A percentile compares a stretch with the other conserved stretches of the same genome.
Conservation (phyloP, 1,140 invertebrate species). For the Ceratina japonica region DNA sequence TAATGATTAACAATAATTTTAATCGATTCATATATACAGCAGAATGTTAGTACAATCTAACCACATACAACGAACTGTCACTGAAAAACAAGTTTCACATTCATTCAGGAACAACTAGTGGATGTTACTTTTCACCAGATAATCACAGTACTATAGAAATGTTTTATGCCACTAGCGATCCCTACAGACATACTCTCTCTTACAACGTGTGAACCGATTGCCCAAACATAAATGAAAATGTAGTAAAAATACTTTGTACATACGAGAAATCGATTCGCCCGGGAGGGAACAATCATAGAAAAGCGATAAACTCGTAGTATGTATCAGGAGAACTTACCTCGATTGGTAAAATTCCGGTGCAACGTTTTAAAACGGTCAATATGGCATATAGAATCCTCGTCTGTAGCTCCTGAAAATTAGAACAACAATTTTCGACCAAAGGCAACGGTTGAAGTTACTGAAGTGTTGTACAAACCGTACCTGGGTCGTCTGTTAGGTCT, state of each 20-base stretch:
- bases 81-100: slow-evolving; percentile 29
- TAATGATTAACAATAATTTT: slow-evolving; percentile 22
- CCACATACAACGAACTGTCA: slow-evolving; percentile 19
- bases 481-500: slow-evolving; percentile 86
- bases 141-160: too few species aligned
- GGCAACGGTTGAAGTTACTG: slow-evolving; percentile 8
- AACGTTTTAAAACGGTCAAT: slow-evolving; percentile 75
- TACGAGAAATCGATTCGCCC: background rate
- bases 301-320: slow-evolving; percentile 7
- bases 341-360: slow-evolving; percentile 60
- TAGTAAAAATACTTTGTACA: background rate
- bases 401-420: slow-evolving; percentile 74
- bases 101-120: slow-evolving; percentile 48
- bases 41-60: slow-evolving; percentile 38
- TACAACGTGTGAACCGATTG: slow-evolving; percentile 10
- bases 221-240: slow-evolving; percentile 30
- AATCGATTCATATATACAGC: slow-evolving; percentile 52
- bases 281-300: slow-evolving; percentile 30
- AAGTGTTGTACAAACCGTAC: slow-evolving; percentile 68
- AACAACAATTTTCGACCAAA: slow-evolving; percentile 29
- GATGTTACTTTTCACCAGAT: slow-evolving; percentile 3
- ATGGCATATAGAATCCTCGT: slow-evolving; percentile 78
- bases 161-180: slow-evolving; percentile 27
- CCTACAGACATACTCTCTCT: slow-evolving; percentile 27
- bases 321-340: slow-evolving; percentile 72